phyloP scores from a whole-genome alignment of 2,113 vertebrate species.

The Trichechus manatus region DNA sequence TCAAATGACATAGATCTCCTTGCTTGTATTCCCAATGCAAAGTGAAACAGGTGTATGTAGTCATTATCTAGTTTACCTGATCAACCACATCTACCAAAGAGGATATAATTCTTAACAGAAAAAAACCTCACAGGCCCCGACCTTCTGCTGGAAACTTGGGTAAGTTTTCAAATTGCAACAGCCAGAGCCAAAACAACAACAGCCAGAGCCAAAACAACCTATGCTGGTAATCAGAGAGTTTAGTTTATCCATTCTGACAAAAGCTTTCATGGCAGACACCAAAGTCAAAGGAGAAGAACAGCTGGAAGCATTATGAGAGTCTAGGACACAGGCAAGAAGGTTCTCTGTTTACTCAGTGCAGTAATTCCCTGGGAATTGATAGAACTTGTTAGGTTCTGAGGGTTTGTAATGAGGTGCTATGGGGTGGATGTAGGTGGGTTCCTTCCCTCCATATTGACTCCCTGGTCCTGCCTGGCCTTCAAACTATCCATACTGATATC shows the following conservation, averaged over 20 bases:
- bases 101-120: conserved; percentile 71
- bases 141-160: not conserved
- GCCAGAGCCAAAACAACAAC: conserved; percentile 30
- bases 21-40: conserved; percentile 49
- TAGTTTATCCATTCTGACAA: not conserved
- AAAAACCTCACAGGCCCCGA: conserved; percentile 48
- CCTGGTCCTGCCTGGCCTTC: not conserved
- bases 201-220: conserved; percentile 45
- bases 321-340: not conserved
- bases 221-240: not conserved
- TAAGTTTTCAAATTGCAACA: conserved; percentile 63
- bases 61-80: conserved; percentile 61
- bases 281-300: not conserved
- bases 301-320: not conserved
- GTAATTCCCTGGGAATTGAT: not conserved
- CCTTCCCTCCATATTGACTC: not conserved
- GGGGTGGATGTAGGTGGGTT: not conserved
- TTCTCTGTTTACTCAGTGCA: not conserved
- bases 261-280: not conserved
- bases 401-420: not conserved
- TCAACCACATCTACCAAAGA: conserved; percentile 66
- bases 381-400: not conserved
- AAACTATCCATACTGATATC: not conserved
- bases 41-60: conserved; percentile 69
- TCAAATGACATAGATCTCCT: conserved; percentile 38